Evolutionary conservation across 2,113 vertebrate genomes (phyloP), one percentile per base, ranked within the genome.

Genomic region (Ivindomyrus marchei): DNA sequence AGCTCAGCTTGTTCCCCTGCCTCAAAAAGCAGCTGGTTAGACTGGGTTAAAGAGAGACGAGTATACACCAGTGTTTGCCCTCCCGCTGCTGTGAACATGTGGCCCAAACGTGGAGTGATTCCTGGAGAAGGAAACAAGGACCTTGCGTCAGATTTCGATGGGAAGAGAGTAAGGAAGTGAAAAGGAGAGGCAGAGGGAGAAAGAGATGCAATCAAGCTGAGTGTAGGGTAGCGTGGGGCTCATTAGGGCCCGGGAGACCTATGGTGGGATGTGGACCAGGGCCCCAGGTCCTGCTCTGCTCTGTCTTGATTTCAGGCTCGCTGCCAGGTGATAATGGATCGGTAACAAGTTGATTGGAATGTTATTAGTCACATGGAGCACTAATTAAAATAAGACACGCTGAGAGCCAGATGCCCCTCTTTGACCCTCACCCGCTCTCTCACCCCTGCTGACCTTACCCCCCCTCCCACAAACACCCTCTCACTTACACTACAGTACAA

Each of bases 261-360:
- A 42, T 27, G 56, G 88, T 21, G 91, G 91, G 27, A 9, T 9
- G 45, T 46, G 47, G 66, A 19, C 39, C 46, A 49, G 11, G 27
- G 4, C 85, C 50, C 85, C 50, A 50, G 53, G 90, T 66, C 88
- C 90, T 90, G 90, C 90, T 92, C 90, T 90, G 89, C 83, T 90
- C 89, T 58, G 39, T 77, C 89, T 31, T 89, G 88, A 89, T 90
- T 42, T 89, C 83, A 90, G 90, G 88, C 84, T 36, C 42, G 77
- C 89, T 88, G 91, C 92, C 92, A 91, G 93, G 52, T 90, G 89
- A 90, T 91, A 91, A 92, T 89, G 88, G 90, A 92, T 91, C 91
- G 91, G 92, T 93, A 92, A 93, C 90, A 94, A 91, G 52, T 90
- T 90, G 89, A 94, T 92, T 93, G 94, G 89, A 94, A 92, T 90